Evolutionary conservation across 1,140 invertebrate genomes (phyloP), one percentile per base, ranked within the genome.

Genomic region (Drosophila melanica): DNA sequence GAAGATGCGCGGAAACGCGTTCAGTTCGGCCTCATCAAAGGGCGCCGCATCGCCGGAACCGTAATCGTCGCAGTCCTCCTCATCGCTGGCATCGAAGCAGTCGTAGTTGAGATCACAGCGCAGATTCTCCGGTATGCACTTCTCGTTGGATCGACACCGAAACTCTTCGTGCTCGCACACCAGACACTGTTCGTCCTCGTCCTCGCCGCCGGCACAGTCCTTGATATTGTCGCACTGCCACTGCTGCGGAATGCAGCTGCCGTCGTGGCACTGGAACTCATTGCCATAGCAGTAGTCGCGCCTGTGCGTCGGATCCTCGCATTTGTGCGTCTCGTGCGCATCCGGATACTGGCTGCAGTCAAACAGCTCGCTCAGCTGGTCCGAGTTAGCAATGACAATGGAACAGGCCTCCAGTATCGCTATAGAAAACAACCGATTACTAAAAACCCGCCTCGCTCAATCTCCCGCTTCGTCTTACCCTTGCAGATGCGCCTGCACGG

Each of bases 21-120:
- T 91, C 6, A 91, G 50, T 10, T 84, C 86, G 1, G 76, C 72
- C 62, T 85, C 85, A 53, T 91, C 81, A 5, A 90, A 90, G 16
- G 77, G 73, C 2, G 65, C 48, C 37, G 47, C 48, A 27, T 75
- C 90, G n/a, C 64, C 86, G 18, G 67, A 84, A 9, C 75, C 77
- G 18, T 82, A 85, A 0, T 89, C 86, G 27, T 90, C 82, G 90
- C 94, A 94, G 75, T 94, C 92, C 39, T 93, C 92, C 90, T 98
- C 97, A 90, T 98, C 97, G 73, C 96, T 96, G 1, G 95, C 95
- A 67, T 94, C 94, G 23, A 94, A 93, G 91, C 97, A 98, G 90
- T 98, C 97, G 7, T 93, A 92, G 90, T 96, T 95, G 11, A 95
- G 95, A 90, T 98, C 97, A 84, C 97, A 98, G 6, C 95, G 92